Evolutionary conservation across 1,140 invertebrate genomes (phyloP).

Genomic region (Lordiphosa stackelbergi): DNA sequence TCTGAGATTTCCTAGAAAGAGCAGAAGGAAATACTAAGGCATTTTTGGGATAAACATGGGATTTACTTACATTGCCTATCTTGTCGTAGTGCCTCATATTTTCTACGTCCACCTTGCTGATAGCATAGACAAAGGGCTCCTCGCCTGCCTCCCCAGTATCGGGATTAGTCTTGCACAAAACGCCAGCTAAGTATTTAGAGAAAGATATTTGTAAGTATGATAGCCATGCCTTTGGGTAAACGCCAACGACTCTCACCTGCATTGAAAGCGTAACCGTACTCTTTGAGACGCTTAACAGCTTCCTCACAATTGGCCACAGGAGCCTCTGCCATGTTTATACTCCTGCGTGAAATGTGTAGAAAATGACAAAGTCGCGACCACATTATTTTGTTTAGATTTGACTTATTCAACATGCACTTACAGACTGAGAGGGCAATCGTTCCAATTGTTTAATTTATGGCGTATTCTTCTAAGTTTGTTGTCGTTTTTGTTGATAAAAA

Average conservation of each 20-base stretch:
- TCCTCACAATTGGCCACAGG: slow-evolving; percentile 1
- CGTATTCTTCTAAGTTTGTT: background rate
- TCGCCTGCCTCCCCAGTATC: slow-evolving; percentile 77
- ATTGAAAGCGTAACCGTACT: slow-evolving; percentile 1
- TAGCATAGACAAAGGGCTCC: slow-evolving; percentile 82
- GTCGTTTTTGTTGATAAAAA: background rate
- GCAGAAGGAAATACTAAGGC: background rate
- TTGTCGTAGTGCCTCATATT: slow-evolving; percentile 86
- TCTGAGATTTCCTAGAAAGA: slow-evolving; percentile 79
- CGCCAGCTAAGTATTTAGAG: slow-evolving; percentile 77
- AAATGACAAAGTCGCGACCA: background rate
- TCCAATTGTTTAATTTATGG: slow-evolving; percentile 1
- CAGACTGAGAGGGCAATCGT: background rate
- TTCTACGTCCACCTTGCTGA: slow-evolving; percentile 79
- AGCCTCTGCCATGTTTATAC: slow-evolving; percentile 1
- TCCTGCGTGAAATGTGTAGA: background rate
- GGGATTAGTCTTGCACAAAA: slow-evolving; percentile 80
- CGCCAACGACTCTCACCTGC: background rate
- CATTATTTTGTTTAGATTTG: background rate
- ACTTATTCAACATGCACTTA: background rate
- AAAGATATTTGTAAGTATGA: slow-evolving; percentile 1
- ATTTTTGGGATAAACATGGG: background rate
- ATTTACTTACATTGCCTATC: slow-evolving; percentile 80
- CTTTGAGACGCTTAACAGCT: slow-evolving; percentile 1
- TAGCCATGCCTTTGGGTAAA: background rate